Evolutionary conservation across 2,113 vertebrate species (phyloP), one percentile per base, ranked within the genome.

Genomic region (Morone chrysops): DNA sequence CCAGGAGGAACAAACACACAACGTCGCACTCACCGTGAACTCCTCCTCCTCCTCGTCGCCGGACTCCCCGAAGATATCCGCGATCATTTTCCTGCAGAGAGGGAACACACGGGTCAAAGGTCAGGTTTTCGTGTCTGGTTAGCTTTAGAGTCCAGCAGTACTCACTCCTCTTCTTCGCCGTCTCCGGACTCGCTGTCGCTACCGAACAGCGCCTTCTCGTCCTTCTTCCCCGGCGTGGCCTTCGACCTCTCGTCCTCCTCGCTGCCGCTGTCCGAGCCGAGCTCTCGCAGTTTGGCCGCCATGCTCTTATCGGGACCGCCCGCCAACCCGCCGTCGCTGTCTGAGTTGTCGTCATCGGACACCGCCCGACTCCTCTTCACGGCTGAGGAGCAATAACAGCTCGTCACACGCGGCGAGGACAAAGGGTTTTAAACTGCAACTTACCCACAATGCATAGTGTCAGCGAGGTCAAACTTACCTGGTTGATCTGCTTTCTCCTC

Each of bases 51-150:
- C 97, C 89, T 99, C 98, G 90, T 99, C 98, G 50, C 98, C 98
- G 38, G 98, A 99, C 92, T 99, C 98, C 69, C 98, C 98, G 85
- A 99, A 99, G 93, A 99, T 99, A 91, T 99, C 98, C 36, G 98
- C 98, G 40, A 99, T 99, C 94, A 99, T 96, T 89, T 98, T 99
- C 94, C 98, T 99, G 91, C 45, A 10, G 45, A 10, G 8, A 76
- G 89, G 80, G 62, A 11, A 48, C 14, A 53, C 2, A 84, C 40
- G 31, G 66, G 60, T 68, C 56, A 79, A 48, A 68, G 62, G 69
- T 78, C 78, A 81, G 1, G 45, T 6, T 11, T 12, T 3, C 3
- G 31, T 1, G 31, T 2, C 31, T 3, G 1, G 31, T 31, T 31
- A 31, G 31, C 31, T 31, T 31, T 31, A 31, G 31, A 31, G 31